Evolutionary conservation across 2,113 vertebrate species (phyloP).

Genomic region (Hippocampus abdominalis): DNA sequence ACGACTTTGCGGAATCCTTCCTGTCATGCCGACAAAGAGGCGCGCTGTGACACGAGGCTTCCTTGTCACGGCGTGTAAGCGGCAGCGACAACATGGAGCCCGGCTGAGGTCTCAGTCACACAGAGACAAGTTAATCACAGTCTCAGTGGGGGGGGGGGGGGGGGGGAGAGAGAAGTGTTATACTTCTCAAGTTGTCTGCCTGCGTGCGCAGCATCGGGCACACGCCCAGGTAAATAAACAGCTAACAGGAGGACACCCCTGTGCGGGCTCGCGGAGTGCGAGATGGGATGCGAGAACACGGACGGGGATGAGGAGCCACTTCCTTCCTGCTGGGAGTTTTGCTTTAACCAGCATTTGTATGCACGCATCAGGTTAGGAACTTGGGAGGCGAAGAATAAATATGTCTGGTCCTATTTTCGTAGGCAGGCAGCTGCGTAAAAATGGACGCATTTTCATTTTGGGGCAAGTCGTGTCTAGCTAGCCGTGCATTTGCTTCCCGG

Average conservation of each 20-base stretch:
- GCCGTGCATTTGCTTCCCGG: too few species aligned
- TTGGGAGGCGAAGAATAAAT: background rate
- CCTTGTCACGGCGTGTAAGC: constrained; percentile 13
- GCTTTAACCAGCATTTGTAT: constrained; percentile 6
- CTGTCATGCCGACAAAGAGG: constrained; percentile 11
- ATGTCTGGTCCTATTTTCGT: too few species aligned
- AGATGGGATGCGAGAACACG: constrained; percentile 20
- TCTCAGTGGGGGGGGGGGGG: constrained; percentile 48
- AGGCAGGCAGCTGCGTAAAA: too few species aligned
- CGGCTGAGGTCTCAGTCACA: constrained; percentile 54
- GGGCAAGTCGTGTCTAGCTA: too few species aligned
- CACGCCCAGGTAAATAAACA: background rate
- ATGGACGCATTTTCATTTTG: too few species aligned
- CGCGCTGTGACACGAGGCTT: constrained; percentile 18
- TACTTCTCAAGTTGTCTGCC: constrained; percentile 17
- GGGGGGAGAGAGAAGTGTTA: constrained; percentile 35
- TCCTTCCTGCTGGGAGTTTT: constrained; percentile 10
- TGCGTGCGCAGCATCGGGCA: constrained; percentile 20
- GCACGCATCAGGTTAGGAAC: background rate
- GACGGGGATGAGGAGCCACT: constrained; percentile 1
- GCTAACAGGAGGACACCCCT: constrained; percentile 15
- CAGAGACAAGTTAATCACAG: constrained; percentile 58
- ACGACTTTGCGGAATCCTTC: constrained; percentile 1
- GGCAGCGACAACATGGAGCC: constrained; percentile 42
- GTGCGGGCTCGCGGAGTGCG: constrained; percentile 9